phyloP scores from a whole-genome alignment of 1,140 invertebrate species.

The Galleria mellonella region DNA sequence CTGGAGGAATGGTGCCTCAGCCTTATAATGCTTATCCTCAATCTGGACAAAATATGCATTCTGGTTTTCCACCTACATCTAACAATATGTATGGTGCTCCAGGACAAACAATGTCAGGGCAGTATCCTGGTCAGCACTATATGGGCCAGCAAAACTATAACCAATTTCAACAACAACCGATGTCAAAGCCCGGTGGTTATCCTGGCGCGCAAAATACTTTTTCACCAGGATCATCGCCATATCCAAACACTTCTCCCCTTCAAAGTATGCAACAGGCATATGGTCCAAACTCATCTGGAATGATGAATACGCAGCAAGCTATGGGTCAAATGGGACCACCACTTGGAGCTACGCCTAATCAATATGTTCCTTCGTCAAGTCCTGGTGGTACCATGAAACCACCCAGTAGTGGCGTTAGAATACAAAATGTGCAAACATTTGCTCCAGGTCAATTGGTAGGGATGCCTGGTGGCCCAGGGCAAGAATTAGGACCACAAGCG shows the following conservation, averaged over 20 bases:
- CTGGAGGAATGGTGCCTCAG: conserved; percentile 42
- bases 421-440: conserved; percentile 65
- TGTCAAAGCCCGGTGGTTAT: conserved; percentile 41
- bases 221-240: conserved; percentile 33
- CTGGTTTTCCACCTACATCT: conserved; percentile 27
- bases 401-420: conserved; percentile 37
- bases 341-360: conserved; percentile 27
- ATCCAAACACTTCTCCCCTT: conserved; percentile 44
- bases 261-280: conserved; percentile 64
- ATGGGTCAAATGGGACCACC: conserved; percentile 51
- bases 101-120: conserved; percentile 34
- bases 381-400: conserved; percentile 44
- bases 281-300: conserved; percentile 31
- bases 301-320: conserved; percentile 31
- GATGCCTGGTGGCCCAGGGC: conserved; percentile 4
- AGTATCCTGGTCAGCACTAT: conserved; percentile 42
- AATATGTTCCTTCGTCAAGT: conserved; percentile 43
- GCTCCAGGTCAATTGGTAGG: conserved; percentile 34
- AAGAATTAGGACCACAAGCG: conserved; percentile 5
- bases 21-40: conserved; percentile 34
- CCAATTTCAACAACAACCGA: conserved; percentile 37
- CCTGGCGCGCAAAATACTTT: conserved; percentile 27
- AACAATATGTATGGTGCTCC: conserved; percentile 35
- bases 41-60: conserved; percentile 29
- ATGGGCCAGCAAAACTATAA: conserved; percentile 36